phyloP scores from a whole-genome alignment of 2,113 vertebrate genomes.

The Passerina amoena region DNA sequence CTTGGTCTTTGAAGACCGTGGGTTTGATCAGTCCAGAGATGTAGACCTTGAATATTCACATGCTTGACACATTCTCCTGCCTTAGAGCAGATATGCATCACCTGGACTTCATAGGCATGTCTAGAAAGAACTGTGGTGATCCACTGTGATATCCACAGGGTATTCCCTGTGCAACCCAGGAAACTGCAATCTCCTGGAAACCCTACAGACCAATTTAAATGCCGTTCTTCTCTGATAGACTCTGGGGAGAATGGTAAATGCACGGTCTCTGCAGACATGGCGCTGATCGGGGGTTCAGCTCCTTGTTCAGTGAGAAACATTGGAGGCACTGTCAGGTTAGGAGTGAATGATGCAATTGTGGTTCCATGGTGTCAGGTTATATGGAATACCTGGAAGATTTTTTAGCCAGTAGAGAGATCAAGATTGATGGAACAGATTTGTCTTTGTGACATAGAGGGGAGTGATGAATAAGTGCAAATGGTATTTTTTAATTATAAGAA shows the following conservation, averaged over 20 bases:
- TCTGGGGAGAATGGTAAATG: neutral
- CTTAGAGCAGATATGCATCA: neutral
- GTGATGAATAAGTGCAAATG: constrained; percentile 1
- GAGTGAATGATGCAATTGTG: neutral
- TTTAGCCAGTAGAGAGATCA: neutral
- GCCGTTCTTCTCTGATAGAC: neutral
- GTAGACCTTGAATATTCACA: neutral
- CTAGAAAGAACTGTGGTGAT: neutral
- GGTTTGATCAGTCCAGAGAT: neutral
- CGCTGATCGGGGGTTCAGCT: neutral
- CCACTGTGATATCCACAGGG: neutral
- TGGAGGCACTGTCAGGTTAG: neutral
- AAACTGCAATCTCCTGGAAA: neutral
- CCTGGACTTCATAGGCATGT: neutral
- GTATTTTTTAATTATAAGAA: constrained; percentile 15
- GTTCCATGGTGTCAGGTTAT: neutral
- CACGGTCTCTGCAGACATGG: neutral
- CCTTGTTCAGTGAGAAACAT: neutral
- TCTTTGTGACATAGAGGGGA: neutral
- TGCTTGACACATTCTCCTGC: neutral
- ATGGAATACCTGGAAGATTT: neutral
- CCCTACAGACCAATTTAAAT: neutral
- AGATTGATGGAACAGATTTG: constrained; percentile 5
- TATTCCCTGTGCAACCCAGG: neutral
- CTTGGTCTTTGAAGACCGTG: neutral